Conservation (phyloP, 2,888 invertebrate species). For the Cremastobaeus sp. region DNA sequence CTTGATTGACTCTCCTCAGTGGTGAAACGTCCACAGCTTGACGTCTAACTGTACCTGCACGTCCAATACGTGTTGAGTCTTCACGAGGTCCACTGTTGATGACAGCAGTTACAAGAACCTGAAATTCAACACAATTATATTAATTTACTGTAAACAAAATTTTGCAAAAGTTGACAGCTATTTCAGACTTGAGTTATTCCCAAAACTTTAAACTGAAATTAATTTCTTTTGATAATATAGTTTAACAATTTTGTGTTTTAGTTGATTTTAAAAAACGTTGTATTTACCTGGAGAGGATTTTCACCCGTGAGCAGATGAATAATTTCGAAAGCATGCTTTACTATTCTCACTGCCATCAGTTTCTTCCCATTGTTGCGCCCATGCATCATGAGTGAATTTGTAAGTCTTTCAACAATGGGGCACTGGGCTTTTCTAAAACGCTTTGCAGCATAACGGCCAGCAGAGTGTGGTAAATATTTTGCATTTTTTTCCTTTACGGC, state of each 20-base stretch:
- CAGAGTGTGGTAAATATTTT: slow-evolving; percentile 98
- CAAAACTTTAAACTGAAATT: too few species aligned
- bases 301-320: slow-evolving; percentile 95
- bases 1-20: slow-evolving; percentile 98
- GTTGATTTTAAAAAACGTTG: too few species aligned
- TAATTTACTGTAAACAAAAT: slow-evolving; percentile 3
- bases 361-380: slow-evolving; percentile 99
- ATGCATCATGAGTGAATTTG: slow-evolving; percentile 99
- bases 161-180: too few species aligned
- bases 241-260: too few species aligned
- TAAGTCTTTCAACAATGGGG: slow-evolving; percentile 98
- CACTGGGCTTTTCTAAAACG: slow-evolving; percentile 99
- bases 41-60: slow-evolving; percentile 99
- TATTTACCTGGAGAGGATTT: slow-evolving; percentile 90
- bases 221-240: too few species aligned
- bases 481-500: slow-evolving; percentile 99
- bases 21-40: slow-evolving; percentile 99
- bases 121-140: slow-evolving; percentile 65
- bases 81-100: slow-evolving; percentile 99
- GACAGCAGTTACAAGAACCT: slow-evolving; percentile 96
- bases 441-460: slow-evolving; percentile 98
- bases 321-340: slow-evolving; percentile 99
- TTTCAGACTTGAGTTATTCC: too few species aligned
- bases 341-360: slow-evolving; percentile 98
- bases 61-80: slow-evolving; percentile 99